Evolutionary conservation across 2,797 vertebrate species (phyloP), one percentile per base, ranked within the genome.

Genomic region (Fistularia tabacaria): DNA sequence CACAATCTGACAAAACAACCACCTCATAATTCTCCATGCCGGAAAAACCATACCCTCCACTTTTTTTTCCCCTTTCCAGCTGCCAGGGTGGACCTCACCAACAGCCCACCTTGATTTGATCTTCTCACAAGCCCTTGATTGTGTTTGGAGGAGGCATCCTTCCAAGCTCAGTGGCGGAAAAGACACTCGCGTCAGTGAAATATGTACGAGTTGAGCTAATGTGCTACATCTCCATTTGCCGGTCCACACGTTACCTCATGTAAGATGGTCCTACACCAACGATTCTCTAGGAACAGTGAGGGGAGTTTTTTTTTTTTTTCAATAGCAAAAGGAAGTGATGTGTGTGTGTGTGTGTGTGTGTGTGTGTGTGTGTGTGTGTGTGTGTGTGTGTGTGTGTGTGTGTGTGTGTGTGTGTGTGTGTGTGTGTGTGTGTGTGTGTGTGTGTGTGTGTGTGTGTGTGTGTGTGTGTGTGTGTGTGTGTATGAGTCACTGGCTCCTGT

Each of bases 401-500:
- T 45, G 58, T 56, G 68, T 74, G 79, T 86, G 80, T 54, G 60
- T 54, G 51, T 63, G 49, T 62, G 40, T 70, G 46, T 64, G 46
- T 59, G 57, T 54, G 54, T 60, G 68, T 51, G 63, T 42, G 57
- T 59, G 69, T 36, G 42, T 57, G 62, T 54, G 14, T 46, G 12
- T 49, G 45, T 57, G 48, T 38, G 50, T 55, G 54, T 56, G 66
- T 49, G 62, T 45, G 58, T 56, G 68, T 74, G 79, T 86, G 80
- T 54, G 60, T 54, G 51, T 63, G 49, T 62, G 40, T 70, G 46
- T 64, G 46, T 59, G 57, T 54, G 54, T 60, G 68, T 51, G 63
- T 42, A 57, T 59, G 69, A 78, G 81, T 88, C 80, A 81, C 80
- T 87, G 90, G 87, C 87, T 90, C 87, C 87, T 84, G 80, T 88